phyloP scores from a whole-genome alignment of 2,888 invertebrate species.

The Aplocera efformata region DNA sequence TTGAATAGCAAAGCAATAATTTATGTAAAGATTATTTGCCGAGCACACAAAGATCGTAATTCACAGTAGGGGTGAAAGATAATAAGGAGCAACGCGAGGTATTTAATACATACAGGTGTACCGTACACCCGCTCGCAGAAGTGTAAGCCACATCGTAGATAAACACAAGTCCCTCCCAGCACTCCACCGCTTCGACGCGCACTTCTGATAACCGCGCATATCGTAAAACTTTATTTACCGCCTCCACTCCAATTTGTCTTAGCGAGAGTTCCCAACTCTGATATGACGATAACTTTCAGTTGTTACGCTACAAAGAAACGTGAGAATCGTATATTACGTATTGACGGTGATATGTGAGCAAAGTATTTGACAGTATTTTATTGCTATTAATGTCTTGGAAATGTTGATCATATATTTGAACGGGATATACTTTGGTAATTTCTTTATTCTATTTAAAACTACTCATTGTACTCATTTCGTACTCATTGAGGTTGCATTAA shows the following conservation, averaged over 20 bases:
- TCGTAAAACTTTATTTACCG: conserved; percentile 73
- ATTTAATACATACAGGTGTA: conserved; percentile 55
- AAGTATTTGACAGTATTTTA: conserved; percentile 33
- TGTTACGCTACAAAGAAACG: conserved; percentile 42
- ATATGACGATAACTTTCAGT: conserved; percentile 58
- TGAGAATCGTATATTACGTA: conserved; percentile 43
- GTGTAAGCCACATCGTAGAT: conserved; percentile 48
- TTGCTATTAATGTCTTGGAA: conserved; percentile 22
- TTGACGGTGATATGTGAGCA: conserved; percentile 34
- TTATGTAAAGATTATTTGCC: conserved; percentile 35
- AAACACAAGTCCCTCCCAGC: conserved; percentile 46
- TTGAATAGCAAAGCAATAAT: conserved; percentile 30
- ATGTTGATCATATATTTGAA: conserved; percentile 22
- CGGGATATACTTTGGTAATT: conserved; percentile 14
- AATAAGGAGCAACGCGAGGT: conserved; percentile 53
- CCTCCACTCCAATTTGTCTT: conserved; percentile 68
- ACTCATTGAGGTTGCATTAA: no score
- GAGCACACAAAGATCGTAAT: conserved; percentile 49
- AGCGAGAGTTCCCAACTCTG: conserved; percentile 60
- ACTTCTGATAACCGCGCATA: conserved; percentile 69
- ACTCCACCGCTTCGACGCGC: conserved; percentile 47
- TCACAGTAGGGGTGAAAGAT: conserved; percentile 50
- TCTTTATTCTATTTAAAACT: conserved; percentile 7
- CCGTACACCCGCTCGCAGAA: conserved; percentile 44
- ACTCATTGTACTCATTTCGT: no score